Conservation (phyloP, 1,140 invertebrate species). For the Arctopsyche grandis region DNA sequence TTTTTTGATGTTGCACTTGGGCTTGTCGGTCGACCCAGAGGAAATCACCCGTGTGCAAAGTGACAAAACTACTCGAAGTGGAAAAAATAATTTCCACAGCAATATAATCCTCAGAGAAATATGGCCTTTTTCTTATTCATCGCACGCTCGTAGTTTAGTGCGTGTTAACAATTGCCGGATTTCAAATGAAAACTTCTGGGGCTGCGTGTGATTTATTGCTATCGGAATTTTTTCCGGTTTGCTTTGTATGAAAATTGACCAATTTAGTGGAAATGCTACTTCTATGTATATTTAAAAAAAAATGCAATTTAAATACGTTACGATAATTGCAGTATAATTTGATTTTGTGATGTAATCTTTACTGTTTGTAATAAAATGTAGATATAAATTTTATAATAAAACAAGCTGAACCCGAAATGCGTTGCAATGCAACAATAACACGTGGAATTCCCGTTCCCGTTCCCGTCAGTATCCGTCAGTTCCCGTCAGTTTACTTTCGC, state of each 20-base stretch:
- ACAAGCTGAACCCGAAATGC: too few species aligned
- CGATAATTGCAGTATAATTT: too few species aligned
- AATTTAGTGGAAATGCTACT: not conserved
- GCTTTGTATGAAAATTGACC: constrained; percentile 13
- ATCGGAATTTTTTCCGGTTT: not conserved
- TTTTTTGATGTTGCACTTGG: too few species aligned
- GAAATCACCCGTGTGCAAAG: not conserved
- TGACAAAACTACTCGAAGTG: constrained; percentile 4
- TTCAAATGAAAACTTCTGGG: constrained; percentile 16
- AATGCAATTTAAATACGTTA: not conserved
- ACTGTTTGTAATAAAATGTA: too few species aligned
- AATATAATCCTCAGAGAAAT: constrained; percentile 12
- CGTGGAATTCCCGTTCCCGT: too few species aligned
- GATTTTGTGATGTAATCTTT: too few species aligned
- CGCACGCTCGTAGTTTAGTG: constrained; percentile 35
- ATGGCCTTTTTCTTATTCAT: constrained; percentile 29
- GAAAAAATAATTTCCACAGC: constrained; percentile 20
- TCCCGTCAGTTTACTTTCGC: too few species aligned
- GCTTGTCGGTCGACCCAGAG: not conserved
- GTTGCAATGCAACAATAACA: too few species aligned
- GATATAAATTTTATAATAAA: too few species aligned
- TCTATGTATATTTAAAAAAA: not conserved
- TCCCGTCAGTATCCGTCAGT: too few species aligned
- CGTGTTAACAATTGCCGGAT: constrained; percentile 40
- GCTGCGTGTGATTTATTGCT: constrained; percentile 13